Conservation (phyloP, 2,113 vertebrate species). For the Eptesicus fuscus region DNA sequence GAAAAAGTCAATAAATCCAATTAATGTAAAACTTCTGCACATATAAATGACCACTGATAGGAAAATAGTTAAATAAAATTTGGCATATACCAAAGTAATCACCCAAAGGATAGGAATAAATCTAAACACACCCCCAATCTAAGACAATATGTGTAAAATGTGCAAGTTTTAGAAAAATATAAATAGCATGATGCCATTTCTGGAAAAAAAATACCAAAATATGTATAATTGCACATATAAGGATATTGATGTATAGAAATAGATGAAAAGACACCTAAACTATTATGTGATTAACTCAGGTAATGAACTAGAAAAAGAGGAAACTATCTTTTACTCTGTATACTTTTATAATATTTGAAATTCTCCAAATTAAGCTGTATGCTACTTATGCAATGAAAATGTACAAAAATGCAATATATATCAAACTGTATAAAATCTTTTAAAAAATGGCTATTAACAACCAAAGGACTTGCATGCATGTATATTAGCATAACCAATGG, state of each 20-base stretch:
- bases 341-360: conserved; percentile 1
- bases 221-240: background rate
- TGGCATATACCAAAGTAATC: background rate
- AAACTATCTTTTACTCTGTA: background rate
- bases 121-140: background rate
- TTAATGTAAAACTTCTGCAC: background rate
- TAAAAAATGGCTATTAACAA: too few species aligned
- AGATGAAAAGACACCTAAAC: background rate
- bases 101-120: background rate
- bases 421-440: too few species aligned
- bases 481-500: too few species aligned
- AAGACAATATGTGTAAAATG: background rate
- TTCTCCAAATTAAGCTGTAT: background rate
- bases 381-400: background rate
- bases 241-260: background rate
- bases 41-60: background rate
- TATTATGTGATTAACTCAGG: background rate
- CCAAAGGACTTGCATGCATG: too few species aligned
- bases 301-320: background rate
- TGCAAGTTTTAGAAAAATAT: background rate
- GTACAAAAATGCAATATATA: background rate
- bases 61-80: background rate
- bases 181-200: background rate
- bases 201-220: background rate
- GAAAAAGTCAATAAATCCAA: background rate